Conservation (phyloP, 2,888 invertebrate species). For the Neoscelio sp. region DNA sequence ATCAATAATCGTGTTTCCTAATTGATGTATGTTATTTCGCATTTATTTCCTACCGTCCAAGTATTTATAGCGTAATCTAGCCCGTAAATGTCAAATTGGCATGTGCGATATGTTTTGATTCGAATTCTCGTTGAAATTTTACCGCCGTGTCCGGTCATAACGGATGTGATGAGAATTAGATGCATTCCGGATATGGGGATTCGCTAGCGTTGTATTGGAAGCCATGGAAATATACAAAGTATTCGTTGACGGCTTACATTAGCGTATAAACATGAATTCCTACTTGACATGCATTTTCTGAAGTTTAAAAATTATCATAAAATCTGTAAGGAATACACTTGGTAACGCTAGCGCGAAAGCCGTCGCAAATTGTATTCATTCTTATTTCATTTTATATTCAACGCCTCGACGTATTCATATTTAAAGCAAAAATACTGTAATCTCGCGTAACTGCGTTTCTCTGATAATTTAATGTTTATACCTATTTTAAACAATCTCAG, state of each 20-base stretch:
- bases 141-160: constrained; percentile 45
- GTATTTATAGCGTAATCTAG: constrained; percentile 53
- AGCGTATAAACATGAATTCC: constrained; percentile 26
- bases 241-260: constrained; percentile 24
- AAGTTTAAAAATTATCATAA: constrained; percentile 33
- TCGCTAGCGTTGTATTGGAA: constrained; percentile 8
- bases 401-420: background rate
- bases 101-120: constrained; percentile 49
- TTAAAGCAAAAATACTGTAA: constrained; percentile 17
- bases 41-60: constrained; percentile 13
- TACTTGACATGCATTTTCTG: constrained; percentile 18
- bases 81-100: constrained; percentile 43
- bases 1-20: too few relatives aligned
- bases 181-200: constrained; percentile 48
- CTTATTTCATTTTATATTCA: constrained; percentile 15
- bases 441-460: constrained; percentile 5
- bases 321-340: constrained; percentile 23
- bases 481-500: too few relatives aligned
- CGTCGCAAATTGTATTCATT: constrained; percentile 15
- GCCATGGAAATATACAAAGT: constrained; percentile 17
- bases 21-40: background rate
- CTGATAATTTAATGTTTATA: too few relatives aligned
- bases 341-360: constrained; percentile 8
- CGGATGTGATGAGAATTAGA: constrained; percentile 55
- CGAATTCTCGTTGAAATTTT: constrained; percentile 52